Evolutionary conservation across 2,113 vertebrate species (phyloP).

Genomic region (Saimiri boliviensis): DNA sequence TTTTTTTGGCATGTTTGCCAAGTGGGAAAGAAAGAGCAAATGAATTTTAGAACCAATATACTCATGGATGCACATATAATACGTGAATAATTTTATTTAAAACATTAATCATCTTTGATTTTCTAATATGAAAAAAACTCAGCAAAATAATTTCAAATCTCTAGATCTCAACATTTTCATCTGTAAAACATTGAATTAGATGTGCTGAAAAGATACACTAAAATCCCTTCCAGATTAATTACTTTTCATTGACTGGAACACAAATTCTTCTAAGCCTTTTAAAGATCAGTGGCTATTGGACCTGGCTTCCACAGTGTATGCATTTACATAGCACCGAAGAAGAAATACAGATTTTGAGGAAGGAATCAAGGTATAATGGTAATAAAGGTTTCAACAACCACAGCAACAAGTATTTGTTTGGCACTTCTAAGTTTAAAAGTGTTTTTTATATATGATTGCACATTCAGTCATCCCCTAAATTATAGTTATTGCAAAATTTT

Average conservation of each 20-base stretch:
- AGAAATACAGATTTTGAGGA: background rate
- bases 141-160: background rate
- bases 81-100: background rate
- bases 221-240: background rate
- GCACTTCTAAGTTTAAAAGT: background rate
- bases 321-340: background rate
- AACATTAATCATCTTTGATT: background rate
- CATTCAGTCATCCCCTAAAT: background rate
- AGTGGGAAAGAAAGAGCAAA: background rate
- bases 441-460: background rate
- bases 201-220: background rate
- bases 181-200: background rate
- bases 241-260: background rate
- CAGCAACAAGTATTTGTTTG: background rate
- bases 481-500: background rate
- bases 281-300: background rate
- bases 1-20: background rate
- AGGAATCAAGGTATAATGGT: background rate
- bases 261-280: background rate
- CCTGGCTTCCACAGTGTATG: background rate
- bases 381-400: background rate
- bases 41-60: background rate
- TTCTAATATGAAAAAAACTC: background rate
- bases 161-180: background rate
- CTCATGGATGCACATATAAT: background rate